A percentile compares a stretch with the other conserved stretches of the same genome.
phyloP scores from a whole-genome alignment of 2,888 invertebrate genomes.

The Stictocephala bisonia region DNA sequence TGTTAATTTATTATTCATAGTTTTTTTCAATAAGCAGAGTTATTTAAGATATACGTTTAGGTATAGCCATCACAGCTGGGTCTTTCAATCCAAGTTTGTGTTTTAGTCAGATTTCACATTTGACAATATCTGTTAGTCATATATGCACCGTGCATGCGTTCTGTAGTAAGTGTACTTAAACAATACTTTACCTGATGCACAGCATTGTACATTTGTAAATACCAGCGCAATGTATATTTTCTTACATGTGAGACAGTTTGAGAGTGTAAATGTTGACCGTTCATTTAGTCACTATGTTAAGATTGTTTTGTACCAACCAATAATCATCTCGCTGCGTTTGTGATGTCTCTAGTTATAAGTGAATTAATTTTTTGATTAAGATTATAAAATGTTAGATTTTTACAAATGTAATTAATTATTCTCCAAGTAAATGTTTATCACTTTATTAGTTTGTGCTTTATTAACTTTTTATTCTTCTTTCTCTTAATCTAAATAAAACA shows the following conservation, averaged over 20 bases:
- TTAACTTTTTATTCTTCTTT: no score
- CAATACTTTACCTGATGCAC: slow-evolving; percentile 14
- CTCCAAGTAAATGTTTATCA: slow-evolving; percentile 27
- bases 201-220: slow-evolving; percentile 34
- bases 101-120: not conserved
- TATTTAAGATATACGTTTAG: no score
- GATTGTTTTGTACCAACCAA: slow-evolving; percentile 33
- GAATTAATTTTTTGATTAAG: slow-evolving; percentile 26
- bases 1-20: no score
- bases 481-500: no score
- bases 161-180: slow-evolving; percentile 35
- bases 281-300: slow-evolving; percentile 36
- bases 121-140: slow-evolving; percentile 10
- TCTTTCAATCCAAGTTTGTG: no score
- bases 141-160: not conserved
- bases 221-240: slow-evolving; percentile 23
- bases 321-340: slow-evolving; percentile 31
- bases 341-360: slow-evolving; percentile 30
- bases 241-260: slow-evolving; percentile 2
- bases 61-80: no score
- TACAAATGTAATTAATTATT: slow-evolving; percentile 26
- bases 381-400: slow-evolving; percentile 31
- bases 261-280: slow-evolving; percentile 1
- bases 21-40: no score
- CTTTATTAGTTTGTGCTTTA: no score